These are phyloP conservation scores for Drosophila fulvimacula DNA, from an alignment of 2,888 invertebrate genomes.

Conservation along the genomic window DNA sequence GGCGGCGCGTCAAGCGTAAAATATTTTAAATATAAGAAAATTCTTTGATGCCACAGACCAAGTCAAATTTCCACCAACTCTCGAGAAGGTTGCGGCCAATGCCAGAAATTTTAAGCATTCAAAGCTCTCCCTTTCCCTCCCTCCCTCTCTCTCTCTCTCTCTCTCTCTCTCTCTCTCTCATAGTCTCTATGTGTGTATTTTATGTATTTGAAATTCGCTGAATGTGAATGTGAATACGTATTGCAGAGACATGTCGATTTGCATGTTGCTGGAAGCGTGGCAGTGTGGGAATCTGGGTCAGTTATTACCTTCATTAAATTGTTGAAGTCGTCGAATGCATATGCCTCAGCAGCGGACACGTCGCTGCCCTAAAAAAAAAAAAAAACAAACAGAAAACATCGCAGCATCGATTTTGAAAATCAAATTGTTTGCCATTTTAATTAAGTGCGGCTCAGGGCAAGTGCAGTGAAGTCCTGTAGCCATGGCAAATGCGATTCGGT, in stretches of 20 bases:
- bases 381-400: background rate
- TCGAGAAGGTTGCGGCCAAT: conserved; percentile 58
- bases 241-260: conserved; percentile 42
- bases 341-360: conserved; percentile 87
- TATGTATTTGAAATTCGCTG: conserved; percentile 55
- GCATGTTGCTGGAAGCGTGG: conserved; percentile 15
- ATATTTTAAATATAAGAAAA: conserved; percentile 57
- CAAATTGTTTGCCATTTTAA: conserved; percentile 33
- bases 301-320: conserved; percentile 87
- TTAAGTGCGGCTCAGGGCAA: conserved; percentile 4
- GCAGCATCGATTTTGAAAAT: conserved; percentile 29
- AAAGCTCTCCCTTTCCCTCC: background rate
- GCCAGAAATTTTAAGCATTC: conserved; percentile 30
- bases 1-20: conserved; percentile 19
- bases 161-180: background rate
- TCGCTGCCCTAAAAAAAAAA: conserved; percentile 86
- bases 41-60: conserved; percentile 65
- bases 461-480: conserved; percentile 4
- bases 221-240: conserved; percentile 49
- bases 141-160: background rate
- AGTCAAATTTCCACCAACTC: conserved; percentile 48
- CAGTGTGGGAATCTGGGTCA: conserved; percentile 63
- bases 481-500: background rate
- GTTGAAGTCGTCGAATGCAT: conserved; percentile 88
- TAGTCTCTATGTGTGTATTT: conserved; percentile 23